Evolutionary conservation across 2,888 invertebrate species (phyloP).

Genomic region (Oscheius sp.): DNA sequence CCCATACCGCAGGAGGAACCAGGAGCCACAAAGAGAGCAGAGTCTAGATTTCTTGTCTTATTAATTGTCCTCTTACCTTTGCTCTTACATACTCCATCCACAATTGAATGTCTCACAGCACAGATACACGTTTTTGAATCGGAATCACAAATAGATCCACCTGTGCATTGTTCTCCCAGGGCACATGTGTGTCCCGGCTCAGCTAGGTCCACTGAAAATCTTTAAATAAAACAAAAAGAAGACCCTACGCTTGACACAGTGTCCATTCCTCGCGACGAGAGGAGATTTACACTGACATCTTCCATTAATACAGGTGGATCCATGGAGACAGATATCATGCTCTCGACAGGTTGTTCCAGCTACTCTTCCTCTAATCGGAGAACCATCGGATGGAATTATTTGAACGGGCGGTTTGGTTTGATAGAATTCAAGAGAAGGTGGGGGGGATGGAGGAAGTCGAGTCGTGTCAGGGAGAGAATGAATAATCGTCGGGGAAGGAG

Average conservation of each 20-base stretch:
- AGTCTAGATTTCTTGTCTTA: conserved; percentile 33
- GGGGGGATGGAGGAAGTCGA: neutral
- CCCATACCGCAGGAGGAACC: conserved; percentile 51
- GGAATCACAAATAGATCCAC: conserved; percentile 65
- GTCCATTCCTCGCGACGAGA: conserved; percentile 46
- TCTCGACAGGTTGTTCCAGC: conserved; percentile 24
- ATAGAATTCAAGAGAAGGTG: neutral
- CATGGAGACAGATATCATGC: conserved; percentile 52
- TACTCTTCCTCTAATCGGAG: conserved; percentile 17
- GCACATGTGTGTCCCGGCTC: conserved; percentile 60
- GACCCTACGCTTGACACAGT: conserved; percentile 40
- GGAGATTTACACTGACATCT: conserved; percentile 53
- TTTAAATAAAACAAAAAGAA: neutral
- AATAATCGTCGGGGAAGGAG: neutral
- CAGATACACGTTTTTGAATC: conserved; percentile 60
- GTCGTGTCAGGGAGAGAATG: neutral
- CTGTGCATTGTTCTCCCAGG: conserved; percentile 60
- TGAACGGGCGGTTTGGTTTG: neutral
- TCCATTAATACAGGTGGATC: conserved; percentile 52
- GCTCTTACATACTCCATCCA: conserved; percentile 54
- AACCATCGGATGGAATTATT: neutral
- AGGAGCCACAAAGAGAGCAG: conserved; percentile 46
- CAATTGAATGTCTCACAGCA: conserved; percentile 54
- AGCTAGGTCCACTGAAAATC: conserved; percentile 33
- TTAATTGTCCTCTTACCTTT: conserved; percentile 37